Evolutionary conservation across 2,888 invertebrate genomes (phyloP), one percentile per base, ranked within the genome.

Genomic region (Drosophila greeni): DNA sequence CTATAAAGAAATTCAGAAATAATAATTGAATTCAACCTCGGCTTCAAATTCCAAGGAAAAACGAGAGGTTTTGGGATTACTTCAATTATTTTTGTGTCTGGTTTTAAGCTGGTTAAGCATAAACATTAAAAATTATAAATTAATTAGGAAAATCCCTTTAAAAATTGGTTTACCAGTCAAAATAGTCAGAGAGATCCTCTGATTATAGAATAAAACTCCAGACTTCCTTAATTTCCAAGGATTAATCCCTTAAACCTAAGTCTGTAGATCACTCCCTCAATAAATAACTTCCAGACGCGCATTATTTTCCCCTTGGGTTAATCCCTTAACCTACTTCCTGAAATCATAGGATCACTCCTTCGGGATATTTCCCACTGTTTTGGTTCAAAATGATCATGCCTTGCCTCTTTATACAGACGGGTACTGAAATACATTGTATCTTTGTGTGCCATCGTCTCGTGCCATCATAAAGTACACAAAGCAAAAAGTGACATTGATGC

Each of bases 401-500:
- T 36, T 36, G 26, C 53, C 53, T 43, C 65, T 49, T 12, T 18
- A 34, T 65, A 64, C 37, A 43, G 40, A 33, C 34, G 29, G 26
- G 34, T 16, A 26, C 42, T 29, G 34, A 9, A 52, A 43, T 42
- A 43, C 42, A 36, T 37, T 56, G 47, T 68, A 40, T 57, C 68
- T 49, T 12, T 29, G 43, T 68, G 20, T 39, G 31, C 34, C 42
- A 31, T 34, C 45, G 56, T 67, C 69, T 39, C 59, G 59, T 39
- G 56, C 49, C 68, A 57, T 55, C 65, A 53, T 64, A 69, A 56
- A 56, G 42, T 36, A 60, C 29, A 66, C 57, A 58, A 52, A 52
- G 70, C 60, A 65, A 47, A 65, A 59, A 56, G 53, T 69, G 66
- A 79, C 68, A 78, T 69, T 76, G 66, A 76, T 61, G 69, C 64